Conservation (phyloP, 2,797 vertebrate genomes). For the Enteromius fasciolatus region DNA sequence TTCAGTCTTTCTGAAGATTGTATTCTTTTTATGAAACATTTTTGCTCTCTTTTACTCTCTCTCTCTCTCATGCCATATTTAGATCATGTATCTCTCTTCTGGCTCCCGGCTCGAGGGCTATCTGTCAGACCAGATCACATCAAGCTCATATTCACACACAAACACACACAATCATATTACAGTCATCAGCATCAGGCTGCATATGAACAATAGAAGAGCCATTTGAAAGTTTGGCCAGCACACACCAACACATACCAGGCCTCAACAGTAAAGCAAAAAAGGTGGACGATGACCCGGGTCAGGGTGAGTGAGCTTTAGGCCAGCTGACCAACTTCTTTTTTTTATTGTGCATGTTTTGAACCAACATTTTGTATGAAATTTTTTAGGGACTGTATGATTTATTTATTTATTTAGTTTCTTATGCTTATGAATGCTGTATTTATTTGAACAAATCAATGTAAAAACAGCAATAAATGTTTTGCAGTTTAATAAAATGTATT, state of each 20-base stretch:
- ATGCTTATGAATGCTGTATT: not conserved
- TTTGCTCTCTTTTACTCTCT: slow-evolving; percentile 1
- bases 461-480: not conserved
- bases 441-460: not conserved
- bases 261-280: slow-evolving; percentile 7
- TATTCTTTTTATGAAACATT: slow-evolving; percentile 12
- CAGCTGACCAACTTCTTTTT: not conserved
- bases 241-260: slow-evolving; percentile 24
- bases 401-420: not conserved
- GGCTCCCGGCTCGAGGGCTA: slow-evolving; percentile 69
- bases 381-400: not conserved
- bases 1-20: slow-evolving; percentile 1
- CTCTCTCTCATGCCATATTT: slow-evolving; percentile 66
- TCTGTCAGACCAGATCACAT: slow-evolving; percentile 77
- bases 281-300: not conserved
- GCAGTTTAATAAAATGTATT: not conserved
- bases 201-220: slow-evolving; percentile 53
- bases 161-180: slow-evolving; percentile 48
- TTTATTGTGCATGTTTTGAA: not conserved
- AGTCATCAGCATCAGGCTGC: slow-evolving; percentile 48
- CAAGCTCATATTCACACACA: slow-evolving; percentile 67
- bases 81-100: slow-evolving; percentile 75
- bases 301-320: not conserved
- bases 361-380: not conserved
- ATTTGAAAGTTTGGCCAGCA: slow-evolving; percentile 45